Evolutionary conservation across 1,140 invertebrate species (phyloP), one percentile per base, ranked within the genome.

Genomic region (Solenopsis fugax): DNA sequence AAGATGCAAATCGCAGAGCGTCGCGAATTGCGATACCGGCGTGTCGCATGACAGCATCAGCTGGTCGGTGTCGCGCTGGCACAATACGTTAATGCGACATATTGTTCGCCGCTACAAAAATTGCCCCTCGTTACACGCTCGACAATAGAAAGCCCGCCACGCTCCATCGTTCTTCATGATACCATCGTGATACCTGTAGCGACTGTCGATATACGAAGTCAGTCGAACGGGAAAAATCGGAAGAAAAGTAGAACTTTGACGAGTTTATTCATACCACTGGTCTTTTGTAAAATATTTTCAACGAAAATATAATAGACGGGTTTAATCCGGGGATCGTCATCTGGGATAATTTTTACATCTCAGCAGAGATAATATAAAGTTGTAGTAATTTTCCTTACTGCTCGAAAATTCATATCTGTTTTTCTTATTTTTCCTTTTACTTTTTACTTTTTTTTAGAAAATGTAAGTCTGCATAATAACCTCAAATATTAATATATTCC

Each of bases 21-120:
- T 91, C 90, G 84, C n/a, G 65, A 45, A 91, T 88, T 87, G 90
- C 89, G 89, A 90, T 81, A 89, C 37, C 76, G n/a, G 1, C 76
- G 86, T 87, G 89, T 90, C 77, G 89, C 75, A 67, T 90, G 88
- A 88, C 75, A 62, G 86, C 86, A 48, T 86, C 62, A 34, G 67
- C 65, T n/a, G 21, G 45, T 10, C 73, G 80, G 62, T 52, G 41
- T 76, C 64, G 48, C 24, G 37, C 72, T 85, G 73, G 89, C 80
- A 94, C 94, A 95, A 95, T 94, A 90, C 94, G 88, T 94, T 95
- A 95, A 95, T 95, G 94, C 94, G 93, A 92, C 94, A 93, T 91
- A 95, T 95, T 95, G 95, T 95, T 95, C 94, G 93, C 72, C 77
- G 67, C 76, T 73, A 89, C 89, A 95, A 95, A 95, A 95, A 95